phyloP scores from a whole-genome alignment of 2,113 vertebrate genomes.

The Poecilia latipinna region DNA sequence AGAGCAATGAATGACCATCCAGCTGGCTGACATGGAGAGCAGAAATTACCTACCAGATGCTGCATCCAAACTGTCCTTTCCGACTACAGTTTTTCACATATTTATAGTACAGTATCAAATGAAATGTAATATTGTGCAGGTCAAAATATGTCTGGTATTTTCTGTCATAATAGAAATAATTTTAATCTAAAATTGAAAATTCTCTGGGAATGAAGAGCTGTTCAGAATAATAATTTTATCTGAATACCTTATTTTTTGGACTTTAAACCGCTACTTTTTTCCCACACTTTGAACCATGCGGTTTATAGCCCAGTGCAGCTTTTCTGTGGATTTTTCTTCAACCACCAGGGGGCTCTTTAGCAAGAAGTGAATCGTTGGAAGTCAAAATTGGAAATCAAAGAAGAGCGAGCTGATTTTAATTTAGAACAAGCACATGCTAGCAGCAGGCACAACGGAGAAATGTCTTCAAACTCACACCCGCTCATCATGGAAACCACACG shows the following conservation, averaged over 20 bases:
- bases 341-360: too few relatives aligned
- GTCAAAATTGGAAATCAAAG: too few relatives aligned
- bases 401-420: too few relatives aligned
- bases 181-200: conserved; percentile 22
- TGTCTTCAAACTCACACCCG: too few relatives aligned
- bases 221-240: neutral
- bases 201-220: neutral
- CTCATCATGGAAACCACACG: too few relatives aligned
- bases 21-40: neutral
- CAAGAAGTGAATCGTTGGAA: too few relatives aligned
- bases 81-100: neutral
- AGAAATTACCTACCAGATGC: neutral
- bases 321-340: too few relatives aligned
- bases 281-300: too few relatives aligned
- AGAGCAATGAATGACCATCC: neutral
- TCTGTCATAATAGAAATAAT: neutral
- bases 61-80: neutral
- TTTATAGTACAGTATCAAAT: neutral
- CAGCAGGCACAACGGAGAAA: too few relatives aligned
- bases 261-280: too few relatives aligned
- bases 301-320: too few relatives aligned
- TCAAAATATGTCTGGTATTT: neutral
- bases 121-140: neutral
- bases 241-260: neutral
- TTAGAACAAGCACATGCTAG: too few relatives aligned